Base-by-base conservation (phyloP, 2,888 invertebrate species). In the Eupeodes luniger region DNA sequence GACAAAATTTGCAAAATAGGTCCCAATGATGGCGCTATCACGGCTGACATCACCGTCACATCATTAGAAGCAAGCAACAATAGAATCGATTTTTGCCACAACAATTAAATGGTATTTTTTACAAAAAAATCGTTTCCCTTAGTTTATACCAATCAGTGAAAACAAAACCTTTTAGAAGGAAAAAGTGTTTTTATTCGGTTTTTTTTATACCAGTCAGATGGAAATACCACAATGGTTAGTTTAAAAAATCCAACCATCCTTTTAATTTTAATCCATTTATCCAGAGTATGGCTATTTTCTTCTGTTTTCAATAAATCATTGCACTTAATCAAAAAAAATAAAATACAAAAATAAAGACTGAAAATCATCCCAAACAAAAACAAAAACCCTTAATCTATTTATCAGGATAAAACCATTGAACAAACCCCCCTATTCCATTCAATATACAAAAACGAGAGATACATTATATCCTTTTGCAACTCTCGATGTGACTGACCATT, bases 401-500 rank as follows among this genome's bases (percentile, higher is more conserved):
- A 67, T 36, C 10, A 10, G 36, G 11, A 51, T 53, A 67, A 67
- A 67, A 16, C 67, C 51, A 67, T 67, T n/a, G 67, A n/a, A 67
- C 51, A 51, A 34, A 67, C n/a, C 5, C 16, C 44, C 16, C 27
- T 27, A 27, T 67, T 40, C 40, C 16, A 66, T 51, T 67, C 67
- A 67, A 67, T 67, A 9, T 44, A 44, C 16, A 11, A 1, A 62
- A 0, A 49, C 11, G 4, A 49, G n/a, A 61, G 59, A 36, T 36
- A 19, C 19, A 19, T 19, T 19, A 57, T 66, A 47, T 34, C 51
- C 36, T 34, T 34, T 11, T 36, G 7, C n/a, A 34, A 34, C 11
- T 51, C 51, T 34, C 51, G 51, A 70, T 70, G 69, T 70, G 44
- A 74, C 12, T 61, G 10, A 10, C 36, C 55, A 44, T 75, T 82